A percentile compares a stretch with the other conserved stretches of the same genome.
These are phyloP conservation scores for Dusona sp. DNA, from an alignment of 2,888 invertebrate species.

Conservation along the genomic window DNA sequence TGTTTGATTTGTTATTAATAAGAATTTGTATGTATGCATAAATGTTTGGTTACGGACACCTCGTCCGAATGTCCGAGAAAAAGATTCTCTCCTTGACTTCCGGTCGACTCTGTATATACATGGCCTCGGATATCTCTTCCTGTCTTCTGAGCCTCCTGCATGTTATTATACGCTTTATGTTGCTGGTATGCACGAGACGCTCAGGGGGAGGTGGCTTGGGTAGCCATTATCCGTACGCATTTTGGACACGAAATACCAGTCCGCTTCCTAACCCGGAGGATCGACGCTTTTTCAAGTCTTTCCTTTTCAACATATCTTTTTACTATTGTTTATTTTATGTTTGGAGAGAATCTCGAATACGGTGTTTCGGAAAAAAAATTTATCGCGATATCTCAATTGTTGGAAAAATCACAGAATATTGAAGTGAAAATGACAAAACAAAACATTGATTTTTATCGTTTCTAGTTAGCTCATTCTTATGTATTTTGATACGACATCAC, in stretches of 20 bases:
- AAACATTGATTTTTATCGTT: too few relatives aligned
- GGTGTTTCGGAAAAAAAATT: neutral
- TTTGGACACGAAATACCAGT: neutral
- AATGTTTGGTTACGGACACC: neutral
- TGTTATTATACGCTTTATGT: constrained; percentile 40
- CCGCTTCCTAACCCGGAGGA: neutral
- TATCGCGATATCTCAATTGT: too few relatives aligned
- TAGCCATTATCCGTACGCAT: constrained; percentile 18
- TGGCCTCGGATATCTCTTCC: constrained; percentile 51
- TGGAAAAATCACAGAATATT: too few relatives aligned
- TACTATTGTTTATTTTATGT: neutral
- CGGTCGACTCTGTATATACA: constrained; percentile 71
- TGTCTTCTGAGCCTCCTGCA: constrained; percentile 52
- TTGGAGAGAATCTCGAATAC: neutral
- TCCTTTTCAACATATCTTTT: constrained; percentile 3
- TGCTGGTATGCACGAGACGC: constrained; percentile 18
- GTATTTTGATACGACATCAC: too few relatives aligned
- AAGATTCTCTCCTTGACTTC: constrained; percentile 68
- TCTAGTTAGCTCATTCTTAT: too few relatives aligned
- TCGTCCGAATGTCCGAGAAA: constrained; percentile 26
- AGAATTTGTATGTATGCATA: neutral
- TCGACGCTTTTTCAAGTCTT: neutral
- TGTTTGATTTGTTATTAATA: neutral
- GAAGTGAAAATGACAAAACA: too few relatives aligned
- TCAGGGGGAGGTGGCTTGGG: neutral